A percentile compares a stretch with the other conserved stretches of the same genome.
Conservation (phyloP, 2,888 invertebrate genomes). For the Gasteruption jaculator region DNA sequence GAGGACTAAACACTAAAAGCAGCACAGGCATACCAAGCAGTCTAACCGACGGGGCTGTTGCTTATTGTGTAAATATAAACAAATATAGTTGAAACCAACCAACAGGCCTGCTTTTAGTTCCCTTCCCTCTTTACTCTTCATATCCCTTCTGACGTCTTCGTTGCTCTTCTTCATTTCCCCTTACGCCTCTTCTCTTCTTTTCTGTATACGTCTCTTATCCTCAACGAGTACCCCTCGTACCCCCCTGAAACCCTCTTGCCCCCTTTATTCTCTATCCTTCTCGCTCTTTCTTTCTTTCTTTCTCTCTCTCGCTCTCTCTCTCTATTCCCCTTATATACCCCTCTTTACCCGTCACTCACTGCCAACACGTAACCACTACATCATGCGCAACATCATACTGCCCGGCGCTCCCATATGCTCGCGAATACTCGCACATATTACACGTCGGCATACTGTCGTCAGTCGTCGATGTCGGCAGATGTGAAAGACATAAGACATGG, state of each 20-base stretch:
- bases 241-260: slow-evolving; percentile 6
- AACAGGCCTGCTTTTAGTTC: slow-evolving; percentile 51
- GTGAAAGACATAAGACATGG: too few species aligned
- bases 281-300: slow-evolving; percentile 9
- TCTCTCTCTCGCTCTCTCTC: slow-evolving; percentile 12
- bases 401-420: too few species aligned
- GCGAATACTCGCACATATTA: too few species aligned
- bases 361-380: slow-evolving; percentile 29
- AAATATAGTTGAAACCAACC: slow-evolving; percentile 52
- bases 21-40: slow-evolving; percentile 35
- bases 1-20: slow-evolving; percentile 49
- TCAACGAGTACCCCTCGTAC: slow-evolving; percentile 14
- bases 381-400: slow-evolving; percentile 30
- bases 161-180: slow-evolving; percentile 20
- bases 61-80: slow-evolving; percentile 54
- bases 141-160: slow-evolving; percentile 18
- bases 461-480: too few species aligned
- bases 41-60: slow-evolving; percentile 45
- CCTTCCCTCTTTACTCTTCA: slow-evolving; percentile 23
- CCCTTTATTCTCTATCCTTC: slow-evolving; percentile 9
- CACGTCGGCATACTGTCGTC: too few species aligned
- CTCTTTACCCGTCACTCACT: slow-evolving; percentile 21
- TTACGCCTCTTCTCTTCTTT: slow-evolving; percentile 16
- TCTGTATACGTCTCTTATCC: not conserved
- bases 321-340: slow-evolving; percentile 20